Evolutionary conservation across 2,113 vertebrate species (phyloP), one percentile per base, ranked within the genome.

Genomic region (Tupaia chinensis): DNA sequence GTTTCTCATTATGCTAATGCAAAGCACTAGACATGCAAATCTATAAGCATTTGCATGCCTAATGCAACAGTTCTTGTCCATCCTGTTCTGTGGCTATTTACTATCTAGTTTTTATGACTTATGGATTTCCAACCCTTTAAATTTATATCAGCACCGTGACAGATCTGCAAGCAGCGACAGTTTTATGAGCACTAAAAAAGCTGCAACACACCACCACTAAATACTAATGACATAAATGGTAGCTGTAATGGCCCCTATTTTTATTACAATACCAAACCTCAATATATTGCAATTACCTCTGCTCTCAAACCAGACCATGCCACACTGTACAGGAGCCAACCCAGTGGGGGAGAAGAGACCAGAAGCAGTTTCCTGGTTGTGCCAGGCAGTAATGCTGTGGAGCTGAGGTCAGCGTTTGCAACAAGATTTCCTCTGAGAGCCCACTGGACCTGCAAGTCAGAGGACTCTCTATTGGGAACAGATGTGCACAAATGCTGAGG

Each of bases 171-270:
- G 97, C 98, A 97, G 96, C 98, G 99, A 99, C 99, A 99, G 98
- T 98, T 99, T 99, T 99, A 99, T 95, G 99, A 99, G 99, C 98
- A 98, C 98, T 99, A 99, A 99, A 99, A 98, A 99, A 99, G 99
- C 99, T 98, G 98, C 98, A 98, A 99, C 98, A 99, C 97, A 98
- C 98, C 98, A 97, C 97, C 98, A 98, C 98, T 99, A 99, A 99
- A 99, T 99, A 98, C 98, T 98, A 98, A 99, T 98, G 99, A 99
- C 98, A 99, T 99, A 99, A 99, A 99, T 98, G 98, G 98, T 98
- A 98, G 98, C 98, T 99, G 98, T 99, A 99, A 99, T 99, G 99
- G 98, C 96, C 96, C 98, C 98, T 97, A 96, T 99, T 99, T 99
- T 99, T 99, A 98, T 98, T 99, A 98, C 98, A 98, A 99, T 99